Conservation (phyloP, 2,797 vertebrate species). For the Helarctos malayanus region DNA sequence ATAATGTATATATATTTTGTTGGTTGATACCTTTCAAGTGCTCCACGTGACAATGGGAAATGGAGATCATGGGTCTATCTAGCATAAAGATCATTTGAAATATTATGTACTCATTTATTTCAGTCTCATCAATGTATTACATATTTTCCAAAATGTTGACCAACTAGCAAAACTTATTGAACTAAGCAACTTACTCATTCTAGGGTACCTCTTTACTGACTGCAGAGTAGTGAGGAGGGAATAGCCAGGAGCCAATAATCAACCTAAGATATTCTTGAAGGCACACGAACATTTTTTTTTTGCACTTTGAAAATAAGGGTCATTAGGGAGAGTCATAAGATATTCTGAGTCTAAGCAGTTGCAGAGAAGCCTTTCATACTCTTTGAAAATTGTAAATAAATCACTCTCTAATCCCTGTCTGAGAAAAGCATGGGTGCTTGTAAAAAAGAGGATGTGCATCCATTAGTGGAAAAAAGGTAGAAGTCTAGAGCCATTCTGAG, state of each 20-base stretch:
- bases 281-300: not conserved
- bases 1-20: not conserved
- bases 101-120: not conserved
- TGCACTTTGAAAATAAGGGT: conserved; percentile 24
- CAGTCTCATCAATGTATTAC: not conserved
- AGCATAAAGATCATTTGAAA: not conserved
- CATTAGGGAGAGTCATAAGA: not conserved
- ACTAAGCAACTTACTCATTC: not conserved
- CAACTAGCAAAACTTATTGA: not conserved
- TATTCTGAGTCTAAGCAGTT: not conserved
- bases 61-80: not conserved
- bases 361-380: not conserved
- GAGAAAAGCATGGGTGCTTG: not conserved
- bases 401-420: not conserved
- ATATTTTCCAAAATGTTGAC: not conserved
- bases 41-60: not conserved
- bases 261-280: not conserved
- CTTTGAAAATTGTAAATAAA: not conserved
- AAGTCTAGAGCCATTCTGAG: not conserved
- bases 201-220: not conserved
- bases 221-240: not conserved
- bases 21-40: not conserved
- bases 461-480: not conserved
- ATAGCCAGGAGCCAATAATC: not conserved
- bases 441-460: not conserved